These are phyloP conservation scores for Callosobruchus maculatus DNA, from an alignment of 2,888 invertebrate genomes.

Conservation along the genomic window DNA sequence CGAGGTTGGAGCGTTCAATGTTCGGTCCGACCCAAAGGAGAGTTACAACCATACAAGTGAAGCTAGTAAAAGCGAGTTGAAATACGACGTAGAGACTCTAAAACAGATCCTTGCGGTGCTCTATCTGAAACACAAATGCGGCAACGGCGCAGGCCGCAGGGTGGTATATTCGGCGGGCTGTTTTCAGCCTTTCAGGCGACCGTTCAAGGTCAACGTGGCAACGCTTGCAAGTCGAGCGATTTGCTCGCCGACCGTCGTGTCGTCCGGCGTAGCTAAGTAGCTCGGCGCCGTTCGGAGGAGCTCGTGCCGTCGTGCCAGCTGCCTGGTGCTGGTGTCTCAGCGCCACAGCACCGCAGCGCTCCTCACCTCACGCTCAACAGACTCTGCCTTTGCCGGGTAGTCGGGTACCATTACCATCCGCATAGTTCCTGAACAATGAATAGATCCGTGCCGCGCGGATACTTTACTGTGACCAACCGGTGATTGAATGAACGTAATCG, in stretches of 20 bases:
- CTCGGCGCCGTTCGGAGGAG: not conserved
- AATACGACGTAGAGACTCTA: too few relatives aligned
- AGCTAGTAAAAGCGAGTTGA: too few relatives aligned
- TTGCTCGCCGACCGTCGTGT: not conserved
- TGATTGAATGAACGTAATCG: not conserved
- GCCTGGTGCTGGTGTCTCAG: not conserved
- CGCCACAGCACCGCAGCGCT: not conserved
- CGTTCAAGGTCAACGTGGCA: not conserved
- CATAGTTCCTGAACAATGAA: not conserved
- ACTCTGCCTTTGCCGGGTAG: not conserved
- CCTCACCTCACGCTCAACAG: not conserved
- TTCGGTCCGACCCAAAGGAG: too few relatives aligned
- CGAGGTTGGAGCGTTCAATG: too few relatives aligned
- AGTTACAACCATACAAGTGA: too few relatives aligned
- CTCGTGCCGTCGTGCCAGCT: not conserved
- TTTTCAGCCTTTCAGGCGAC: not conserved
- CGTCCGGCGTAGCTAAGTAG: not conserved
- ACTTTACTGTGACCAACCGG: not conserved
- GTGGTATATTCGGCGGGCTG: not conserved
- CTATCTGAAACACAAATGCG: too few relatives aligned
- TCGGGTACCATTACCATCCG: not conserved
- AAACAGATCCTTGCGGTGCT: too few relatives aligned
- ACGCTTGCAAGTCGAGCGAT: not conserved
- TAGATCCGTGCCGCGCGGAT: not conserved
- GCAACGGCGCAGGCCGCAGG: too few relatives aligned